Evolutionary conservation across 23 tunicate genomes (phyloP).

Genomic region (Diplosoma virens): DNA sequence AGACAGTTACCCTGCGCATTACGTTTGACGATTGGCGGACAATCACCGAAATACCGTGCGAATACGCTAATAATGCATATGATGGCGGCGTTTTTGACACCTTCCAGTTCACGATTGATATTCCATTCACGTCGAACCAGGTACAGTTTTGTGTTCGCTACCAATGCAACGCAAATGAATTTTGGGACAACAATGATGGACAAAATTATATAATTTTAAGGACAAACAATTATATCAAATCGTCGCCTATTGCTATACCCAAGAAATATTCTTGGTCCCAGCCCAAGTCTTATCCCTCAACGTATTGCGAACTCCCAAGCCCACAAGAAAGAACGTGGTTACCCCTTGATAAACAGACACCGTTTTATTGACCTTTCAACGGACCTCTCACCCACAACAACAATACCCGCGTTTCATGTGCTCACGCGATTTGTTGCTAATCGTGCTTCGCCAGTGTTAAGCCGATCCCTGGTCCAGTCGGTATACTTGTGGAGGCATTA

Average conservation of each 20-base stretch:
- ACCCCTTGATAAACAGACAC: conserved; percentile 36
- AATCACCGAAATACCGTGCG: conserved; percentile 24
- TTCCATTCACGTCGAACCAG: conserved; percentile 9
- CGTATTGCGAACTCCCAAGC: conserved; percentile 51
- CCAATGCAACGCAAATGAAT: conserved; percentile 31
- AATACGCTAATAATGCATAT: conserved; percentile 55
- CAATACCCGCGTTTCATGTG: too few species aligned
- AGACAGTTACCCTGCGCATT: conserved; percentile 60
- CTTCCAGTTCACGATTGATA: conserved; percentile 51
- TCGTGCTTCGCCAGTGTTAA: too few species aligned
- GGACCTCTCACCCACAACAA: too few species aligned
- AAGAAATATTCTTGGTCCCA: not conserved
- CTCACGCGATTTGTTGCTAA: too few species aligned
- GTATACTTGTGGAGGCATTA: too few species aligned
- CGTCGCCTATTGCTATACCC: conserved; percentile 14
- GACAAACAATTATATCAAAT: not conserved
- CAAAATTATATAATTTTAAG: conserved; percentile 48
- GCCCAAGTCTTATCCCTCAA: conserved; percentile 26
- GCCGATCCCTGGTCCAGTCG: too few species aligned
- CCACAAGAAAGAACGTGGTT: conserved; percentile 60
- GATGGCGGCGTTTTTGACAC: conserved; percentile 60
- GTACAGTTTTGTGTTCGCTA: conserved; percentile 71
- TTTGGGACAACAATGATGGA: conserved; percentile 86
- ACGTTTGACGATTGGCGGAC: conserved; percentile 72
- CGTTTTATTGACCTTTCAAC: conserved; percentile 69